Conservation (phyloP, 1,140 invertebrate species). For the Drosophila subpulchrella region DNA sequence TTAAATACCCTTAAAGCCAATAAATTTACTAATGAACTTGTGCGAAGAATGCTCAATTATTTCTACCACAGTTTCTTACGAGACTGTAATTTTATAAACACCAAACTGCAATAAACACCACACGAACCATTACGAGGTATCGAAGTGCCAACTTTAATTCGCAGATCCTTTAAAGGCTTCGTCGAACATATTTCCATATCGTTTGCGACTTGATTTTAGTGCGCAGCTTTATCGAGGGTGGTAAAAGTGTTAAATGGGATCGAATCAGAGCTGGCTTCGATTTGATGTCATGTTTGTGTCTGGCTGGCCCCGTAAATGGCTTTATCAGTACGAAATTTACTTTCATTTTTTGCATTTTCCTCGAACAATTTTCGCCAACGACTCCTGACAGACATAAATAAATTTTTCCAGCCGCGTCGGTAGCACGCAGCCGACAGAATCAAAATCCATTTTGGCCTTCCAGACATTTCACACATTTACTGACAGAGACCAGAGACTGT, state of each 20-base stretch:
- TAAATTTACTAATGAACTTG: neutral
- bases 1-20: neutral
- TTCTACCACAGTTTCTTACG: neutral
- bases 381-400: conserved; percentile 51
- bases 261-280: conserved; percentile 64
- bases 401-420: conserved; percentile 49
- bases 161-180: conserved; percentile 74
- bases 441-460: conserved; percentile 47
- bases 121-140: conserved; percentile 1
- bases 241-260: conserved; percentile 74
- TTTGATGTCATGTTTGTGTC: conserved; percentile 59
- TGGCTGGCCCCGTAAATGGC: conserved; percentile 53
- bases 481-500: neutral
- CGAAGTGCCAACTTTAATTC: conserved; percentile 15
- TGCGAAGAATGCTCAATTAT: neutral
- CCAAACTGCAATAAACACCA: neutral
- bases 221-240: conserved; percentile 29
- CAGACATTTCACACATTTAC: conserved; percentile 57
- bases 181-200: conserved; percentile 57
- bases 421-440: conserved; percentile 53
- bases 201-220: conserved; percentile 29
- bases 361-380: conserved; percentile 30
- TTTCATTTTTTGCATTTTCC: conserved; percentile 61
- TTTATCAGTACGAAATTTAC: conserved; percentile 61
- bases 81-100: neutral